phyloP scores from a whole-genome alignment of 2,113 vertebrate species.

The Bufo bufo region DNA sequence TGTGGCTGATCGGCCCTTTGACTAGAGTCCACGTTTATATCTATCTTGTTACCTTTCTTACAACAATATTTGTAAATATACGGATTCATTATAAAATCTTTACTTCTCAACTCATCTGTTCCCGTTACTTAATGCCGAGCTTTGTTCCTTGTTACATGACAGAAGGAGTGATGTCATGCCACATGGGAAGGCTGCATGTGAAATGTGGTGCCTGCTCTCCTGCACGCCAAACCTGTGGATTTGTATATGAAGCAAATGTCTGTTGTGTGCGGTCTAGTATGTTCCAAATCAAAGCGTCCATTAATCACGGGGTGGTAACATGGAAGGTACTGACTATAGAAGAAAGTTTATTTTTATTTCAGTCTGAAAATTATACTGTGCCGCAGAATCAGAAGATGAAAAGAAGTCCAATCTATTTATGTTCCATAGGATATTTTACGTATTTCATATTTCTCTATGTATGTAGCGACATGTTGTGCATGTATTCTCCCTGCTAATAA shows the following conservation, averaged over 20 bases:
- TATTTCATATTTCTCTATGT: not conserved
- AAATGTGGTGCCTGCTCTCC: slow-evolving; percentile 5
- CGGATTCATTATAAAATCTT: not conserved
- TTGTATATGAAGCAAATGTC: slow-evolving; percentile 7
- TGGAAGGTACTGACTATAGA: not conserved
- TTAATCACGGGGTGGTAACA: slow-evolving; percentile 33
- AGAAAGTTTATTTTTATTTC: slow-evolving; percentile 34
- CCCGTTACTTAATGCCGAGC: not conserved
- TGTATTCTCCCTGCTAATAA: not conserved
- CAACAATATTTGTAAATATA: not conserved
- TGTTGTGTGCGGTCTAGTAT: slow-evolving; percentile 30
- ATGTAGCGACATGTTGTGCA: not conserved
- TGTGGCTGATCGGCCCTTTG: too few relatives aligned
- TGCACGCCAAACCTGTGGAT: slow-evolving; percentile 19
- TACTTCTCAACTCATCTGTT: not conserved
- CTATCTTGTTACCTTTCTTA: not conserved
- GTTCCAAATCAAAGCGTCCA: slow-evolving; percentile 31
- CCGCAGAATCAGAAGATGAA: not conserved
- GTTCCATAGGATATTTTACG: not conserved
- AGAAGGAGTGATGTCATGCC: slow-evolving; percentile 15
- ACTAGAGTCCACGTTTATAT: too few relatives aligned
- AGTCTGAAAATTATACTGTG: not conserved
- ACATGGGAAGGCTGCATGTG: not conserved
- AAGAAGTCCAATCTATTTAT: not conserved
- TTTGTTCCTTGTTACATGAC: slow-evolving; percentile 4